Evolutionary conservation across 2,888 invertebrate genomes (phyloP).

Genomic region (Achlya flavicornis): DNA sequence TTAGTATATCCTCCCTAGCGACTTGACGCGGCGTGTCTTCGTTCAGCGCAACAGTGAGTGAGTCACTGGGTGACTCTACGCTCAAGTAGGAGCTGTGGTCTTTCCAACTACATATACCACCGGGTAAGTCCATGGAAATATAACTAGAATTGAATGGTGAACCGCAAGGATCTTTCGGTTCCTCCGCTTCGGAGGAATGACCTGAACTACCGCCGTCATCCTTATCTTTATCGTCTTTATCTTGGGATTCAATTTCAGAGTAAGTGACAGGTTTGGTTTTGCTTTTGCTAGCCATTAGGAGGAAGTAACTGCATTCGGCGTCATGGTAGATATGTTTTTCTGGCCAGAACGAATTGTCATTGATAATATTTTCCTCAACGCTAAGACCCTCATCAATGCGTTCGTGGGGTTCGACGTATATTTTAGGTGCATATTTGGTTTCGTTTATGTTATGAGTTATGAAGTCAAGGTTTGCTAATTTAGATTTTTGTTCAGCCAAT

Average conservation of each 20-base stretch:
- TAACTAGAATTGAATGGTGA: constrained; percentile 83
- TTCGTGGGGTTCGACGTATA: constrained; percentile 26
- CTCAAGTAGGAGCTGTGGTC: constrained; percentile 91
- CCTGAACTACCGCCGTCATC: constrained; percentile 85
- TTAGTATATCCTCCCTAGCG: constrained; percentile 80
- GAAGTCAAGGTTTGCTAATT: constrained; percentile 22
- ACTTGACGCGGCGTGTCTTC: constrained; percentile 48
- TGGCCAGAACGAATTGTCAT: constrained; percentile 84
- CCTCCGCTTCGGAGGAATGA: constrained; percentile 75
- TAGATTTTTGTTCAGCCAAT: constrained; percentile 50
- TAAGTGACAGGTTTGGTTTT: constrained; percentile 54
- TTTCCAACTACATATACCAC: constrained; percentile 92
- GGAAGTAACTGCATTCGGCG: constrained; percentile 86
- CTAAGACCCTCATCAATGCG: constrained; percentile 36
- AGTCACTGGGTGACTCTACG: constrained; percentile 77
- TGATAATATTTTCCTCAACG: constrained; percentile 60
- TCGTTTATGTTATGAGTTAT: constrained; percentile 28
- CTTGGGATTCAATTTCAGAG: constrained; percentile 52
- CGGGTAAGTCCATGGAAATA: constrained; percentile 89
- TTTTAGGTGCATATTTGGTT: constrained; percentile 25
- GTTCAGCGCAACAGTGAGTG: constrained; percentile 40
- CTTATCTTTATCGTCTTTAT: constrained; percentile 84
- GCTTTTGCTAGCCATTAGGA: constrained; percentile 75
- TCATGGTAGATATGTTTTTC: constrained; percentile 86
- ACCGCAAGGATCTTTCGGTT: constrained; percentile 54